phyloP scores from a whole-genome alignment of 2,113 vertebrate genomes.

The Junco hyemalis region DNA sequence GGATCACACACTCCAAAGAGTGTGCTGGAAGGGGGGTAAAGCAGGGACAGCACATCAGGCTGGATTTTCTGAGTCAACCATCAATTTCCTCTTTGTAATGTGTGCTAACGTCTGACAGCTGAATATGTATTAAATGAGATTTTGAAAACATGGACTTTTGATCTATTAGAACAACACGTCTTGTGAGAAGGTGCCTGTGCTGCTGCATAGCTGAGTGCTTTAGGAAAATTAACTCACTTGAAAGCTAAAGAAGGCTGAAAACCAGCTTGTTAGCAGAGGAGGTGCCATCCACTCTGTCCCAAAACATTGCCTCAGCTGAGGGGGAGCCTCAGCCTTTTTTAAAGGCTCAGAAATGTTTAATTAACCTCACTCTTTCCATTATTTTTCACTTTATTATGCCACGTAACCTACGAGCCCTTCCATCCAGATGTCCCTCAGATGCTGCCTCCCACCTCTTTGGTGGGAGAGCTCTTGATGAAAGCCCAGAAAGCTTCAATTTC shows the following conservation, averaged over 20 bases:
- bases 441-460: neutral
- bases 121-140: slow-evolving; percentile 18
- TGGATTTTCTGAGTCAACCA: neutral
- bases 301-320: neutral
- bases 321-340: neutral
- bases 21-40: neutral
- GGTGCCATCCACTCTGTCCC: neutral
- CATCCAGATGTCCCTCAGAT: neutral
- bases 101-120: neutral
- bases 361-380: neutral
- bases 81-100: neutral
- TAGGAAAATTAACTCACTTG: neutral
- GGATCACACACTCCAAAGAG: neutral
- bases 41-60: neutral
- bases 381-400: neutral
- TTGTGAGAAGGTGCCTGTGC: neutral
- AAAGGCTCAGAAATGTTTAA: neutral
- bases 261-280: neutral
- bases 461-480: neutral
- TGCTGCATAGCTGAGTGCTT: neutral
- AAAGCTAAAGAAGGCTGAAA: neutral
- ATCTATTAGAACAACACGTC: neutral
- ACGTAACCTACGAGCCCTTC: neutral
- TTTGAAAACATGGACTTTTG: neutral
- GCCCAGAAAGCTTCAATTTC: neutral